These are phyloP conservation scores for Amyelois transitella DNA, from an alignment of 1,140 invertebrate species.

Conservation along the genomic window DNA sequence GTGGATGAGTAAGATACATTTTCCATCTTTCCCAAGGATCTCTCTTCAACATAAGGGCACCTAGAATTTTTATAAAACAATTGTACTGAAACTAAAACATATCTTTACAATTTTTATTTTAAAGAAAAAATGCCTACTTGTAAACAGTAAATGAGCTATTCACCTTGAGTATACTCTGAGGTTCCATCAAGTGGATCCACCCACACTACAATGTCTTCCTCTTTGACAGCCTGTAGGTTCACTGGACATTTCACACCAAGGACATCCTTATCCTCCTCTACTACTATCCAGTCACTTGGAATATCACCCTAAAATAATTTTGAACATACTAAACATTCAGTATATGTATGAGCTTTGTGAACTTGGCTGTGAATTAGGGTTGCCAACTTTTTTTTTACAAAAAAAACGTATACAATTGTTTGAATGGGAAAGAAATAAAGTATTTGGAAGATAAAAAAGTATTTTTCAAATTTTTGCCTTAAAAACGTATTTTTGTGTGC, in stretches of 20 bases:
- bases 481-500: no score
- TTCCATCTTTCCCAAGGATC: slow-evolving; percentile 73
- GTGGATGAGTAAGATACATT: slow-evolving; percentile 69
- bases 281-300: slow-evolving; percentile 83
- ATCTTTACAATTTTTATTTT: not conserved
- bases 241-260: slow-evolving; percentile 82
- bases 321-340: not conserved
- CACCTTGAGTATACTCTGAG: slow-evolving; percentile 90
- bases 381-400: no score
- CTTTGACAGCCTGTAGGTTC: slow-evolving; percentile 77
- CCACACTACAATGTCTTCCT: slow-evolving; percentile 93
- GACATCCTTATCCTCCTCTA: slow-evolving; percentile 81
- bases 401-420: no score
- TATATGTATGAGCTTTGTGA: no score
- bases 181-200: slow-evolving; percentile 99
- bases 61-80: slow-evolving; percentile 64
- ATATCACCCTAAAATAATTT: slow-evolving; percentile 66
- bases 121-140: not conserved
- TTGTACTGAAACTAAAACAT: not conserved
- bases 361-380: no score
- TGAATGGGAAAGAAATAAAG: no score
- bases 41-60: slow-evolving; percentile 73
- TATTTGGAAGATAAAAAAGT: no score
- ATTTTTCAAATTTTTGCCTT: no score
- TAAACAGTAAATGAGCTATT: not conserved